phyloP scores from a whole-genome alignment of 2,113 vertebrate species.

The Mionectes macconnelli region DNA sequence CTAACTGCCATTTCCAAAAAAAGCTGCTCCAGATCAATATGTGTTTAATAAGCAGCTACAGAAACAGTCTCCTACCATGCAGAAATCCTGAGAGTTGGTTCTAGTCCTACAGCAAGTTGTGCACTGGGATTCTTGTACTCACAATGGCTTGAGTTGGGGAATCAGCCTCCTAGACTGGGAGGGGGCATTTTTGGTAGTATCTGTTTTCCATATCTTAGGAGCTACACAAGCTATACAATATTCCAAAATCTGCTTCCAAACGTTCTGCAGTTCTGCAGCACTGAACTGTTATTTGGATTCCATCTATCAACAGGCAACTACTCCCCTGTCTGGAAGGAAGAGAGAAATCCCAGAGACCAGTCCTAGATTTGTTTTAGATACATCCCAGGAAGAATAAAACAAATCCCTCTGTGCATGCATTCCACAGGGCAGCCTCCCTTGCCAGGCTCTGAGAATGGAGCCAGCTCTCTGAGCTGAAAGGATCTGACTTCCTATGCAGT shows the following conservation, averaged over 20 bases:
- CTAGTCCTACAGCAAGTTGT: neutral
- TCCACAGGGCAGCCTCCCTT: neutral
- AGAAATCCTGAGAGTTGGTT: neutral
- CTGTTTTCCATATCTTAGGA: neutral
- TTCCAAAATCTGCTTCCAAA: neutral
- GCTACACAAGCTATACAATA: neutral
- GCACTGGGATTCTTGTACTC: neutral
- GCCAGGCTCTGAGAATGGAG: neutral
- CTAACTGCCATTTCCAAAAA: neutral
- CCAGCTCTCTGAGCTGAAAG: neutral
- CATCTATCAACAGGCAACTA: neutral
- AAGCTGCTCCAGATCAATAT: neutral
- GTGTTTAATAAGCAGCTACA: neutral
- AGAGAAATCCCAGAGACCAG: neutral
- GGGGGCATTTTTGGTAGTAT: neutral
- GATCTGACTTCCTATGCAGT: neutral
- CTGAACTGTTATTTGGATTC: neutral
- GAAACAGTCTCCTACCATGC: neutral
- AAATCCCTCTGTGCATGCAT: neutral
- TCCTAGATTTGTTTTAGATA: slow-evolving; percentile 5
- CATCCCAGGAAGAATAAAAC: neutral
- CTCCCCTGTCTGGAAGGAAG: neutral
- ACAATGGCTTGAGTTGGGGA: neutral
- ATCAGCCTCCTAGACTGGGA: neutral
- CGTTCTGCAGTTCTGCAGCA: neutral